Evolutionary conservation across 2,113 vertebrate genomes (phyloP).

Genomic region (Balaeniceps rex): DNA sequence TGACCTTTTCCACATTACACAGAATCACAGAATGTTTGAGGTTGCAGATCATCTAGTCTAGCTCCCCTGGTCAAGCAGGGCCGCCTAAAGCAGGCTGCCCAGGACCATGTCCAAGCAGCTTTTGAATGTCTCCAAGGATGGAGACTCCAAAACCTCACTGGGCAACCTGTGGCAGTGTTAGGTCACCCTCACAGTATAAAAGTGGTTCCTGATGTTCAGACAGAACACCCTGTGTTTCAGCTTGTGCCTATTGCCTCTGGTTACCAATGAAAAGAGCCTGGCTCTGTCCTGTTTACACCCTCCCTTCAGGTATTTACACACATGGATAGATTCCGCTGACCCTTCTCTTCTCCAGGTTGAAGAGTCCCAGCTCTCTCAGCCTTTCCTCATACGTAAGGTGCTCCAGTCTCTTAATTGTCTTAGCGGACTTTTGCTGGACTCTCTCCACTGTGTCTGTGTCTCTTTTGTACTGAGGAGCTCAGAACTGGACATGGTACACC

Average conservation of each 20-base stretch:
- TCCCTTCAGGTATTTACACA: neutral
- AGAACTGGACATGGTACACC: neutral
- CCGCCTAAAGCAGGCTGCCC: neutral
- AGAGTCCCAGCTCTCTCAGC: neutral
- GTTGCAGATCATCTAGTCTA: neutral
- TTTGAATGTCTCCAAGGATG: neutral
- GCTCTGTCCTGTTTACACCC: neutral
- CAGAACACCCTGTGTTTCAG: neutral
- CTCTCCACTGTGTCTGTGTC: neutral
- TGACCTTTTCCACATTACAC: neutral
- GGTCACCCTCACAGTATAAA: neutral
- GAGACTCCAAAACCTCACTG: neutral
- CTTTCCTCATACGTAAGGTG: neutral
- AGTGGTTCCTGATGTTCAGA: neutral
- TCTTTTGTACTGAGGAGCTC: neutral
- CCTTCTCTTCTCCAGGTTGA: neutral
- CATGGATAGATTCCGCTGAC: neutral
- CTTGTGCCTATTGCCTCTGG: neutral
- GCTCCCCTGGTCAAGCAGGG: neutral
- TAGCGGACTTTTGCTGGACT: neutral
- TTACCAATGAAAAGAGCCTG: neutral
- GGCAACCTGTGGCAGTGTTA: neutral
- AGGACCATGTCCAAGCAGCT: neutral
- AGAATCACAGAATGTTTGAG: neutral
- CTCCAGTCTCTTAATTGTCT: neutral